Percentiles rank a stretch among this genome's conserved stretches.
Conservation (phyloP, 2,113 vertebrate genomes). For the Otolemur garnettii region DNA sequence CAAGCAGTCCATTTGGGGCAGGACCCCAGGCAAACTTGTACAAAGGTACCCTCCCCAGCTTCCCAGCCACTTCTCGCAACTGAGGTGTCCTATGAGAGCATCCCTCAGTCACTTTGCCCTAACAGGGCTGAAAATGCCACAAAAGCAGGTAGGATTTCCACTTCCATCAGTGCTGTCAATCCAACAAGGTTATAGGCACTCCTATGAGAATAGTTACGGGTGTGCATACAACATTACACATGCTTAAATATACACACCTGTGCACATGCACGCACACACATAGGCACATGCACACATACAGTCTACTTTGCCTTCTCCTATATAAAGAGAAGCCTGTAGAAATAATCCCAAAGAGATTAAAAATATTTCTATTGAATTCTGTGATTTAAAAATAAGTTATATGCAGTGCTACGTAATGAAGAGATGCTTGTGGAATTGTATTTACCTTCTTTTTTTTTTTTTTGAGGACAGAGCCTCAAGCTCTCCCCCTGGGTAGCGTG, state of each 20-base stretch:
- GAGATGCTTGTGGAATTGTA: not conserved
- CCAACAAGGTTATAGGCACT: not conserved
- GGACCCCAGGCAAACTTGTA: rapidly evolving
- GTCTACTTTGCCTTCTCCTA: not conserved
- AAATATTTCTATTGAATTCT: not conserved
- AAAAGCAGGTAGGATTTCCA: not conserved
- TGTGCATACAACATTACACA: too few species aligned
- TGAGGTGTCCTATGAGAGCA: not conserved
- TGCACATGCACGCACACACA: rapidly evolving
- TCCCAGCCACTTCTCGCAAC: not conserved
- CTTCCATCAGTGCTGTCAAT: not conserved
- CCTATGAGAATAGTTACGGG: not conserved
- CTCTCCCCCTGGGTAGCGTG: too few species aligned
- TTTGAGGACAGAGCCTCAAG: not conserved
- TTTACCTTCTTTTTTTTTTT: not conserved
- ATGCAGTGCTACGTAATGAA: not conserved
- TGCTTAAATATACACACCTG: not conserved
- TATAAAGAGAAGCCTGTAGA: not conserved
- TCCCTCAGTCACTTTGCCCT: not conserved
- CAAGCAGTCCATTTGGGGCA: rapidly evolving
- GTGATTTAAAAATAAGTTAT: not conserved
- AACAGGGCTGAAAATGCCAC: not conserved
- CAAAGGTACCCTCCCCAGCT: not conserved
- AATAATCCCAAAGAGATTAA: not conserved
- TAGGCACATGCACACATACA: not conserved